Percentiles rank a stretch among this genome's conserved stretches.
phyloP scores from a whole-genome alignment of 2,888 invertebrate genomes.

The Aromia moschata region DNA sequence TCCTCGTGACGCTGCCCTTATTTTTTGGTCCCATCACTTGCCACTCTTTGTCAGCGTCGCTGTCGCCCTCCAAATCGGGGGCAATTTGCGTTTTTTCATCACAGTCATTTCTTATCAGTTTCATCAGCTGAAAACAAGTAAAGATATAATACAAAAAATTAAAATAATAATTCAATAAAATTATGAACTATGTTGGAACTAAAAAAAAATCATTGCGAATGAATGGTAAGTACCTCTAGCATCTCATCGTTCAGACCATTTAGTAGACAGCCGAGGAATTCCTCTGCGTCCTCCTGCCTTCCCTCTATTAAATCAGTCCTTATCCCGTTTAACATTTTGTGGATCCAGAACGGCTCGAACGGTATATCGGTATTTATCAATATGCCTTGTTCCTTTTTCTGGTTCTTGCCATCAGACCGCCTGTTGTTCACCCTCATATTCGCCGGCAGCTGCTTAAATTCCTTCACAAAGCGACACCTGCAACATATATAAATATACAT shows the following conservation, averaged over 20 bases:
- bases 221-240: conserved; percentile 91
- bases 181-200: too few species aligned
- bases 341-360: conserved; percentile 89
- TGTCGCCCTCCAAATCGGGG: conserved; percentile 53
- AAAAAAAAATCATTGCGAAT: too few species aligned
- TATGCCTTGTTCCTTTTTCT: conserved; percentile 55
- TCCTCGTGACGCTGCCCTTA: conserved; percentile 87
- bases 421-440: conserved; percentile 63
- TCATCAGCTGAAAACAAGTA: conserved; percentile 68
- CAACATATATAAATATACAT: too few species aligned
- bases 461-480: conserved; percentile 81
- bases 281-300: conserved; percentile 96
- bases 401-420: conserved; percentile 58
- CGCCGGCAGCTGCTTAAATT: conserved; percentile 76
- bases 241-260: conserved; percentile 97
- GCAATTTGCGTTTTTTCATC: conserved; percentile 49
- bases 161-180: too few species aligned
- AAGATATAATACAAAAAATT: too few species aligned
- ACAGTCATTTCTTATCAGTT: conserved; percentile 59
- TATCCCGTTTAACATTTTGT: conserved; percentile 82
- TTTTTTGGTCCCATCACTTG: conserved; percentile 88
- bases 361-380: conserved; percentile 76
- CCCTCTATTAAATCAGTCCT: conserved; percentile 84
- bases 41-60: conserved; percentile 70
- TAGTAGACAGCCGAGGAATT: conserved; percentile 91